These are phyloP conservation scores for Sisyra terminalis DNA, from an alignment of 2,888 invertebrate genomes.

Conservation along the genomic window DNA sequence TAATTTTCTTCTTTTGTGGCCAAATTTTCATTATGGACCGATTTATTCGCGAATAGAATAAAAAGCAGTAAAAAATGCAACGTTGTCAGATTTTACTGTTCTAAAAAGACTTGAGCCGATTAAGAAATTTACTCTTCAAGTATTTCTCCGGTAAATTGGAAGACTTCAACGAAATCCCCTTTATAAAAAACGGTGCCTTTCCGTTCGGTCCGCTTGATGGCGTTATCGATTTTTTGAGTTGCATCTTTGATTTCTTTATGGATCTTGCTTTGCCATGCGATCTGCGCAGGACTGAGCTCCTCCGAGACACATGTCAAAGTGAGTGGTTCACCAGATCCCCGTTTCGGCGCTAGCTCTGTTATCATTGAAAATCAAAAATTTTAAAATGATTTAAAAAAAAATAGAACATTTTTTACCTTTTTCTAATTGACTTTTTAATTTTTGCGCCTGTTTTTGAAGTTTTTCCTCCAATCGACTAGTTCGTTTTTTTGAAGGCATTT, in stretches of 20 bases:
- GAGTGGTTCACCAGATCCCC: slow-evolving; percentile 22
- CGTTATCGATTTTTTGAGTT: slow-evolving; percentile 39
- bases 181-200: slow-evolving; percentile 47
- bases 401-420: slow-evolving; percentile 7
- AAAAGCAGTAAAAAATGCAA: no score
- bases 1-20: no score
- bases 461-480: slow-evolving; percentile 6
- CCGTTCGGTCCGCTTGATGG: slow-evolving; percentile 30
- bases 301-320: slow-evolving; percentile 59
- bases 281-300: slow-evolving; percentile 47
- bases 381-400: not conserved
- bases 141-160: slow-evolving; percentile 40
- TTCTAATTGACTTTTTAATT: slow-evolving; percentile 8
- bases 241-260: slow-evolving; percentile 51
- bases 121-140: slow-evolving; percentile 17
- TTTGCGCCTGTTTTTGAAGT: slow-evolving; percentile 8
- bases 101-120: no score
- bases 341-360: slow-evolving; percentile 7
- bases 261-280: slow-evolving; percentile 41
- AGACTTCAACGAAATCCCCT: slow-evolving; percentile 46
- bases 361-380: not conserved
- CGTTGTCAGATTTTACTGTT: no score
- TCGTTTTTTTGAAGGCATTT: slow-evolving; percentile 8
- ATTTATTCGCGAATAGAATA: no score
- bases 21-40: no score